phyloP scores from a whole-genome alignment of 2,113 vertebrate species.

The Sterna hirundo region DNA sequence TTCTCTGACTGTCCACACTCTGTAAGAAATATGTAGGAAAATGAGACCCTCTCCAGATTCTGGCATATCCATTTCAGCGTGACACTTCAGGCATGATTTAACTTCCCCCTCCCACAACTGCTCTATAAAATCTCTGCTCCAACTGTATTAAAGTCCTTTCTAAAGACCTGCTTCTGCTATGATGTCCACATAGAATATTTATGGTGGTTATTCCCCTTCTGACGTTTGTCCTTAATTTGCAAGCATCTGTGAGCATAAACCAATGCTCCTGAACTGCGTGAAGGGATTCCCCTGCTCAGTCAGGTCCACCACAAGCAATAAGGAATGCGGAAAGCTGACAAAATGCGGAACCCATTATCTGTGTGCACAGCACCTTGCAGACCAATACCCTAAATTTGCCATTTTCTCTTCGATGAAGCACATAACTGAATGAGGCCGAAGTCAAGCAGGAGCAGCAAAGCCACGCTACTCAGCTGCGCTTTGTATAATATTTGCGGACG shows the following conservation, averaged over 20 bases:
- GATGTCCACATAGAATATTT: not conserved
- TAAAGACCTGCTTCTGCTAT: not conserved
- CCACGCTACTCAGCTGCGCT: not conserved
- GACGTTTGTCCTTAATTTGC: not conserved
- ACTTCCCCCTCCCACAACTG: not conserved
- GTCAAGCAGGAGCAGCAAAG: not conserved
- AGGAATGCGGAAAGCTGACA: not conserved
- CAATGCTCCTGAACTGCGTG: not conserved
- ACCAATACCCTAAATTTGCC: not conserved
- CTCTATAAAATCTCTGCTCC: not conserved
- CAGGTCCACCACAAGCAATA: not conserved
- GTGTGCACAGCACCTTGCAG: not conserved
- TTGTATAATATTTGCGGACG: not conserved
- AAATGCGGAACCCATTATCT: not conserved
- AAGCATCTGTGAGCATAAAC: not conserved
- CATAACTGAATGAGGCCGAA: not conserved
- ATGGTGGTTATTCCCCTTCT: not conserved
- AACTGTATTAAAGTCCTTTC: not conserved
- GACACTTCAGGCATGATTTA: not conserved
- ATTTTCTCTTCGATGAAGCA: not conserved
- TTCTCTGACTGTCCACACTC: not conserved
- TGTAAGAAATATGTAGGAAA: not conserved
- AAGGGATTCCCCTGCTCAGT: not conserved
- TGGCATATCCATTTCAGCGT: not conserved
- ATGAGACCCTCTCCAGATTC: not conserved